These are phyloP conservation scores for Diplodus puntazzo DNA, from an alignment of 2,797 vertebrate species.

Conservation along the genomic window DNA sequence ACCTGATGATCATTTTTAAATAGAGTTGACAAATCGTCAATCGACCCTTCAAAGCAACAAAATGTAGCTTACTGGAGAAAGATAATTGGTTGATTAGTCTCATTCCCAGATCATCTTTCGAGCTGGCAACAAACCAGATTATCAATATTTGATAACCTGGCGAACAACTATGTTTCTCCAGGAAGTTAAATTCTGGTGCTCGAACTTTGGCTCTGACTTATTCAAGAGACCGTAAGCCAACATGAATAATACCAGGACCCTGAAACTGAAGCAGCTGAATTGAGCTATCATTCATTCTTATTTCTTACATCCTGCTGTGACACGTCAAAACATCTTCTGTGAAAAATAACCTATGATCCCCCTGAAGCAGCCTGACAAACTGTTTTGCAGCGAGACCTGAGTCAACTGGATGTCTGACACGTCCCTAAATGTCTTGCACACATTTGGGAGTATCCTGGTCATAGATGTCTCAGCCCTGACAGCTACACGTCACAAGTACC, in stretches of 20 bases:
- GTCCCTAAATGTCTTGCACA: not conserved
- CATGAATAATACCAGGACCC: not conserved
- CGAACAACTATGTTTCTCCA: too few relatives aligned
- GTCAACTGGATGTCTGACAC: not conserved
- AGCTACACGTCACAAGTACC: not conserved
- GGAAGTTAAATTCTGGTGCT: too few relatives aligned
- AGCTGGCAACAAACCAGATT: too few relatives aligned
- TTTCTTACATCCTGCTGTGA: constrained; percentile 1
- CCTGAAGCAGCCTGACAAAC: not conserved
- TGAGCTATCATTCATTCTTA: not conserved
- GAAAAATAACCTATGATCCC: not conserved
- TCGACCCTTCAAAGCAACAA: not conserved
- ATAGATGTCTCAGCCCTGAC: not conserved
- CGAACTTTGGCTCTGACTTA: not conserved
- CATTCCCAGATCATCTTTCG: too few relatives aligned
- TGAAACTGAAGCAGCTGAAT: not conserved
- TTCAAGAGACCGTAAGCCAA: not conserved
- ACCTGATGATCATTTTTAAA: not conserved
- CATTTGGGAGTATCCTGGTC: not conserved
- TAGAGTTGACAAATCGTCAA: not conserved
- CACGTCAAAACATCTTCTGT: not conserved
- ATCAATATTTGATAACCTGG: too few relatives aligned
- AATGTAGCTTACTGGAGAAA: too few relatives aligned
- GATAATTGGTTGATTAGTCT: too few relatives aligned
- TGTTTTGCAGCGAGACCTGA: constrained; percentile 10